Evolutionary conservation across 2,888 invertebrate species (phyloP), one percentile per base, ranked within the genome.

Genomic region (Apamea anceps): DNA sequence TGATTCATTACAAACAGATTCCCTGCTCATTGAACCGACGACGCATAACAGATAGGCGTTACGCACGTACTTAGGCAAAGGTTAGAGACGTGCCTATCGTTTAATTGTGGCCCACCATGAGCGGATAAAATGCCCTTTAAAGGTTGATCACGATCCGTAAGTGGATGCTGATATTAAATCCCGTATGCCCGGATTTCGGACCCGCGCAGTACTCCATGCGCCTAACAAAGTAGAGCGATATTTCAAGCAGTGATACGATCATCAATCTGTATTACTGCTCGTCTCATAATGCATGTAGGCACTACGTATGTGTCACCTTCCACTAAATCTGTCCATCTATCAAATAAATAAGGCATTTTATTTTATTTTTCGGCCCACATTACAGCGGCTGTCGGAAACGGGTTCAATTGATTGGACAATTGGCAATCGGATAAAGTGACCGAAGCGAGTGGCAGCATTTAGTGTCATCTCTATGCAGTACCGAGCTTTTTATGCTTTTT

Each of bases 241-340:
- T 89, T 84, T 89, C 75, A 87, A 62, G 28, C 63, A 74, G 60
- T 77, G 63, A 74, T 72, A 37, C 57, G 57, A 74, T 80, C 88
- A 88, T 89, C 86, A 89, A 89, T 89, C 84, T 87, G 84, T 85
- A 84, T 88, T 89, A 89, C 77, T 75, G 66, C 72, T 81, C 77
- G 62, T 78, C 81, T 82, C 68, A 85, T 85, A 84, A 87, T 89
- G 81, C 77, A 84, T 76, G 82, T 74, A 82, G 87, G 80, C 80
- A 82, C 76, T 77, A 75, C 66, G 79, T 82, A 73, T 67, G 63
- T 89, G 84, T 88, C 86, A 84, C 88, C 67, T 82, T 76, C 68
- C 54, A 79, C 73, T 81, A 74, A 80, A 81, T 79, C 79, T 81
- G 68, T 63, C 82, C 78, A 88, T 89, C 86, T 73, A 89, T 88